A percentile compares a stretch with the other conserved stretches of the same genome.
phyloP scores from a whole-genome alignment of 2,888 invertebrate genomes.

The Ormyrus nitidulus region DNA sequence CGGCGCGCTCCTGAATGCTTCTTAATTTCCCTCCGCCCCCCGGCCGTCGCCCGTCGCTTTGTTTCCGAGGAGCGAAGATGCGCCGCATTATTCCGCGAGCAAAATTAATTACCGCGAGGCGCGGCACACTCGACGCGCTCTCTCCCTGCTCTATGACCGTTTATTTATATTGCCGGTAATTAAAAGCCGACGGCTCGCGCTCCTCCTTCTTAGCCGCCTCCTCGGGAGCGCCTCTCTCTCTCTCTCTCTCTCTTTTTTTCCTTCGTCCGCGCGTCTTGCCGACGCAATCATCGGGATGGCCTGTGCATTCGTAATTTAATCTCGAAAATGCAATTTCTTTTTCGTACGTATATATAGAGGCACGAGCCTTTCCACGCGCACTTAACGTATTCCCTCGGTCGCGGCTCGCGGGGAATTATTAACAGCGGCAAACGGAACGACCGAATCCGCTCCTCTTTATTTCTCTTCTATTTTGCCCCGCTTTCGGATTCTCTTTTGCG shows the following conservation, averaged over 20 bases:
- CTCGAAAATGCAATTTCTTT: too few species aligned
- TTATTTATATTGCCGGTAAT: background rate
- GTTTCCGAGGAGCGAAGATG: too few species aligned
- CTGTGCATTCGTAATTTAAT: too few species aligned
- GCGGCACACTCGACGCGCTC: background rate
- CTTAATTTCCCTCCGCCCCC: constrained; percentile 19
- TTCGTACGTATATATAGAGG: too few species aligned
- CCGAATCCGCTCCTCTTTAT: constrained; percentile 2
- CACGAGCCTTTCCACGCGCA: background rate
- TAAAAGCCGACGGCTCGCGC: background rate
- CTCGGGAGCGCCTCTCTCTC: background rate
- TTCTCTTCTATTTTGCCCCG: too few species aligned
- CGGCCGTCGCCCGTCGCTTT: too few species aligned
- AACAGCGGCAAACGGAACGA: constrained; percentile 10
- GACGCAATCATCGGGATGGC: too few species aligned
- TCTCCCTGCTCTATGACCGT: background rate
- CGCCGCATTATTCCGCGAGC: too few species aligned
- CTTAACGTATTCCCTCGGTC: background rate
- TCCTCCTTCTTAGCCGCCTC: background rate
- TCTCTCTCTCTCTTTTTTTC: background rate
- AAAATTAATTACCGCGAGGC: too few species aligned
- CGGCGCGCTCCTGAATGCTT: constrained; percentile 19
- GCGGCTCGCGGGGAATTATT: constrained; percentile 18
- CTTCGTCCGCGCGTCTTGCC: background rate
- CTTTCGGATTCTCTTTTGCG: too few species aligned